Evolutionary conservation across 2,113 vertebrate species (phyloP), one percentile per base, ranked within the genome.

Genomic region (Regulus satrapa): DNA sequence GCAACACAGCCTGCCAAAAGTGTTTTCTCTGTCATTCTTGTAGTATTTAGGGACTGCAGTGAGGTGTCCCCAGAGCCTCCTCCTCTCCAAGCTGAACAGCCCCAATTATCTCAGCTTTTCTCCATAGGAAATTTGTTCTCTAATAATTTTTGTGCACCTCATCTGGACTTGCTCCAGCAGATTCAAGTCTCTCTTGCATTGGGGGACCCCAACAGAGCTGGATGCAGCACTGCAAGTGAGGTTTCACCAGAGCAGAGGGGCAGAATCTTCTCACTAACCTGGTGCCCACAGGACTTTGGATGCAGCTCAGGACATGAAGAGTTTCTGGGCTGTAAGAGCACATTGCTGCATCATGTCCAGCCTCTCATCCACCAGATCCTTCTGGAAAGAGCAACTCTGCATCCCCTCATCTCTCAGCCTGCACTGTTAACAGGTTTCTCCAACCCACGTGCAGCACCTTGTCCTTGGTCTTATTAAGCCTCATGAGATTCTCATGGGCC

Each of bases 291-390:
- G 14, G 56, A 14, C 18, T 63, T 18, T 38, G 45, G 7, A 43
- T 43, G 23, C 11, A 62, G 34, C 45, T n/a, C 20, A 78, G 14
- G 10, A 26, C 34, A 26, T 2, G 3, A 1, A 2, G 5, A 6
- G 12, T 40, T 46, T 34, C 24, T 51, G 58, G 18, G 38, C 32
- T 90, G 41, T 6, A 9, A 55, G 24, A 6, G 6, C 13, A n/a
- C 34, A 12, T 49, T 26, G 6, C 36, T 18, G 14, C 28, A 24
- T 31, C 28, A 14, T 45, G 32, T 43, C 36, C 48, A 75, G 28
- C 14, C n/a, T 40, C 19, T 68, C 16, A 25, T 26, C 48, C 29
- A 46, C 38, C 29, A 68, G 29, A 5, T 52, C 14, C n/a, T 67
- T 46, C 61, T 40, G 40, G 62, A 8, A 58, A 61, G 34, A 9